A percentile compares a stretch with the other conserved stretches of the same genome.
These are phyloP conservation scores for Prosopocoilus inquinatus DNA, from an alignment of 2,888 invertebrate species.

Conservation along the genomic window DNA sequence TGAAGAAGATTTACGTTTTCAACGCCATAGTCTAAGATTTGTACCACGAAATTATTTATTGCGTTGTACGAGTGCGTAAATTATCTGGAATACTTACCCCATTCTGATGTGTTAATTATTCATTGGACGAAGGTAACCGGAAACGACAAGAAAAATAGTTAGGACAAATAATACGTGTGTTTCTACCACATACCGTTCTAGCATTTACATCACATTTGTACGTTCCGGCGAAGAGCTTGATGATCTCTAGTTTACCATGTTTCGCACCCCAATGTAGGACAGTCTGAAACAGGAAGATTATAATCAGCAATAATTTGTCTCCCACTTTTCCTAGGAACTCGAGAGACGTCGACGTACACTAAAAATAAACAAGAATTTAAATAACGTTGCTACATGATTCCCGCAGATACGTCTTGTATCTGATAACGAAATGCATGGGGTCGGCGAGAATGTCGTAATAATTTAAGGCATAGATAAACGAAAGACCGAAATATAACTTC, in stretches of 20 bases:
- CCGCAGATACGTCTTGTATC: constrained; percentile 40
- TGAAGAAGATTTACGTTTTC: no score
- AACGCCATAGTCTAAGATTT: no score
- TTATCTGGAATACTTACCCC: constrained; percentile 52
- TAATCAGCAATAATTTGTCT: constrained; percentile 22
- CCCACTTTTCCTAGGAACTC: constrained; percentile 10
- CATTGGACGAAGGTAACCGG: constrained; percentile 7
- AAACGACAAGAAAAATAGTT: constrained; percentile 13
- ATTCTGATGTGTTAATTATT: constrained; percentile 49
- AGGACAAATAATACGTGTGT: constrained; percentile 3
- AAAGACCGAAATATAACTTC: constrained; percentile 25
- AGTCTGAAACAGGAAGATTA: constrained; percentile 64
- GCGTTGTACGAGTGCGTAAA: neutral
- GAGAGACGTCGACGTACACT: constrained; percentile 7
- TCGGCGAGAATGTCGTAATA: constrained; percentile 27
- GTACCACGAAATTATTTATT: no score
- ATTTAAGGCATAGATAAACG: constrained; percentile 28
- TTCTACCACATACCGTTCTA: constrained; percentile 68
- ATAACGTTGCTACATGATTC: constrained; percentile 39
- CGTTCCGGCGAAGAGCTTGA: constrained; percentile 89
- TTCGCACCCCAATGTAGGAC: constrained; percentile 97
- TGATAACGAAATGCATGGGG: constrained; percentile 38
- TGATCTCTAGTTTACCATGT: constrained; percentile 86
- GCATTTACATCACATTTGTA: constrained; percentile 82
- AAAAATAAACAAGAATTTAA: constrained; percentile 28